phyloP scores from a whole-genome alignment of 2,888 invertebrate species.

The Lasioglossum villosulum region DNA sequence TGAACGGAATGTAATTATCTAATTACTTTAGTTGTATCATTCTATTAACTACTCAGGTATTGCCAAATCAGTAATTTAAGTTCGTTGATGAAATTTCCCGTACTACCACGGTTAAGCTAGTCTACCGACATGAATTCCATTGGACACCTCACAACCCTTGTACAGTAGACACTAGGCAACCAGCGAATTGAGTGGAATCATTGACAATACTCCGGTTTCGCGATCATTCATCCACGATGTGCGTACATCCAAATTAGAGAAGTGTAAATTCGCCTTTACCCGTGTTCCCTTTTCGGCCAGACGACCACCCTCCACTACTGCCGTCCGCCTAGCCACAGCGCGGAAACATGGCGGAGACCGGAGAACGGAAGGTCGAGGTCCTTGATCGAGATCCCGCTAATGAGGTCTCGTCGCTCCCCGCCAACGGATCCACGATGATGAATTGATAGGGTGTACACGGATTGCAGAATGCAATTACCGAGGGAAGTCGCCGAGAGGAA shows the following conservation, averaged over 20 bases:
- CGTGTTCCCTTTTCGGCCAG: constrained; percentile 29
- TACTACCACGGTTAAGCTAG: too few relatives aligned
- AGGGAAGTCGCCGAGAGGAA: constrained; percentile 5
- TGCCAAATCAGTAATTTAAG: too few relatives aligned
- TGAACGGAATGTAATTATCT: too few relatives aligned
- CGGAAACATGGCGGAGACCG: constrained; percentile 32
- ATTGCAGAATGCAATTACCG: not conserved
- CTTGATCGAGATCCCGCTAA: constrained; percentile 11
- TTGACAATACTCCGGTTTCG: too few relatives aligned
- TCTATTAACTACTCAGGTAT: too few relatives aligned
- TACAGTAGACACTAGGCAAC: too few relatives aligned
- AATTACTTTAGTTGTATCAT: too few relatives aligned
- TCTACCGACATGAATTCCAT: too few relatives aligned
- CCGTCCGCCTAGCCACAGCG: not conserved
- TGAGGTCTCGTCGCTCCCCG: not conserved
- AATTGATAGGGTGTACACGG: constrained; percentile 8
- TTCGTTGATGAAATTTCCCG: too few relatives aligned
- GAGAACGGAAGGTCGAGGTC: constrained; percentile 39
- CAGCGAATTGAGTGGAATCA: not conserved
- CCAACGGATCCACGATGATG: not conserved
- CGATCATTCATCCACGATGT: not conserved
- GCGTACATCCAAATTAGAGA: not conserved
- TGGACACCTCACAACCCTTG: too few relatives aligned
- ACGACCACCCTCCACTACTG: not conserved
- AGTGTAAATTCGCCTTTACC: constrained; percentile 19